phyloP scores from a whole-genome alignment of 2,888 invertebrate species.

The Hartigia nigra region DNA sequence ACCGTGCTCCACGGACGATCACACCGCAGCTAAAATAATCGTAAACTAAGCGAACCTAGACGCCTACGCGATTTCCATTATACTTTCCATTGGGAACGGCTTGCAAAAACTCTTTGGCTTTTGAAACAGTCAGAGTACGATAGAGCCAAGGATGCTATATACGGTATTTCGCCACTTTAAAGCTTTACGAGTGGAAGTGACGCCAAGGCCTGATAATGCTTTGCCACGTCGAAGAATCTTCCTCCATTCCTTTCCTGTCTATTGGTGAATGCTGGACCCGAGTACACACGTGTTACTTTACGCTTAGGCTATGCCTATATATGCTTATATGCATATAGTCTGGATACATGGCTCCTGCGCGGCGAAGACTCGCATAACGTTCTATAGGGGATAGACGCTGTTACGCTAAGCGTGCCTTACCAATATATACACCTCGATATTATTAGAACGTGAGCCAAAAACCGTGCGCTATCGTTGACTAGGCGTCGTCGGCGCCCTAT shows the following conservation, averaged over 20 bases:
- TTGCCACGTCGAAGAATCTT: neutral
- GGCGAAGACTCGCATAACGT: neutral
- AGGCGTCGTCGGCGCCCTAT: neutral
- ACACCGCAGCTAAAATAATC: conserved; percentile 33
- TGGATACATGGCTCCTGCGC: neutral
- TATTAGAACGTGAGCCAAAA: neutral
- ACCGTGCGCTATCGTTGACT: neutral
- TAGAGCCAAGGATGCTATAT: neutral
- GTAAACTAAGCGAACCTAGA: conserved; percentile 47
- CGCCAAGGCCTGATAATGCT: neutral
- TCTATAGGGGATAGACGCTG: neutral
- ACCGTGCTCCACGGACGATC: neutral
- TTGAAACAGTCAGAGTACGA: neutral
- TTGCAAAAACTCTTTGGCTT: neutral
- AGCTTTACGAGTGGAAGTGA: conserved; percentile 40
- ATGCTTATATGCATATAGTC: neutral
- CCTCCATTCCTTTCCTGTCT: neutral
- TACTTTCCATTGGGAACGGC: conserved; percentile 23
- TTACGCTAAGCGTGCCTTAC: neutral
- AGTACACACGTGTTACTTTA: neutral
- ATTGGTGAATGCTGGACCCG: neutral
- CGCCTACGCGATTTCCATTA: conserved; percentile 43
- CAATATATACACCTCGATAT: neutral
- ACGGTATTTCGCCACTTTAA: neutral
- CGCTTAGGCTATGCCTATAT: neutral